Conservation (phyloP, 2,113 vertebrate genomes). For the Patagioenas fasciata region DNA sequence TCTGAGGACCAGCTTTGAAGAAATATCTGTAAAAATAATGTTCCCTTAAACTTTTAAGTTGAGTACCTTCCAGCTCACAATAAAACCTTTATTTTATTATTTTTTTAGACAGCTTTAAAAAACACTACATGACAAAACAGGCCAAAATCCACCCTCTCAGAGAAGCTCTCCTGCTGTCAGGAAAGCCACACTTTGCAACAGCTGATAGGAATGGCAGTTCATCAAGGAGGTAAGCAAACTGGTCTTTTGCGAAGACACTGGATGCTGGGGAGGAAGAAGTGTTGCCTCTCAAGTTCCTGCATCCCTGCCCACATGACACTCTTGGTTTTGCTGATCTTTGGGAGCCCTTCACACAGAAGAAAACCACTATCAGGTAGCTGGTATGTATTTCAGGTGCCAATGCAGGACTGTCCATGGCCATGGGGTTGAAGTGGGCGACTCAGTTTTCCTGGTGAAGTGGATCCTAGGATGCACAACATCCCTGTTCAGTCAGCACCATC, state of each 20-base stretch:
- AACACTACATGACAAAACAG: neutral
- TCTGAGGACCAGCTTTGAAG: neutral
- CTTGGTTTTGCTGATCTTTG: neutral
- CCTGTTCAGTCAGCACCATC: neutral
- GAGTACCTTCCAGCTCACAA: neutral
- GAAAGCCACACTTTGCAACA: neutral
- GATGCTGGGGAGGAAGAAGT: neutral
- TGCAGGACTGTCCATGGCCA: neutral
- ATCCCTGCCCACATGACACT: neutral
- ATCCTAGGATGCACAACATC: neutral
- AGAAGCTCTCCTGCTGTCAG: neutral
- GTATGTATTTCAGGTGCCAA: neutral
- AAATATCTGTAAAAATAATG: neutral
- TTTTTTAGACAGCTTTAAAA: neutral
- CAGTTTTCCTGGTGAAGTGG: accelerated
- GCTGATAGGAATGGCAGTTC: neutral
- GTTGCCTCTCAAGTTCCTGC: neutral
- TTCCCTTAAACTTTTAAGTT: neutral
- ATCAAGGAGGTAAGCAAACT: neutral
- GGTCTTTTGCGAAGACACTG: neutral
- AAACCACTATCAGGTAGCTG: neutral
- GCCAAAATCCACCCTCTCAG: neutral
- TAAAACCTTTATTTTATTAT: neutral
- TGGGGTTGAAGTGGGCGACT: neutral
- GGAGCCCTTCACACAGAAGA: neutral